Base-by-base conservation (phyloP, 2,888 invertebrate genomes). In the Pachymerium ferrugineum region DNA sequence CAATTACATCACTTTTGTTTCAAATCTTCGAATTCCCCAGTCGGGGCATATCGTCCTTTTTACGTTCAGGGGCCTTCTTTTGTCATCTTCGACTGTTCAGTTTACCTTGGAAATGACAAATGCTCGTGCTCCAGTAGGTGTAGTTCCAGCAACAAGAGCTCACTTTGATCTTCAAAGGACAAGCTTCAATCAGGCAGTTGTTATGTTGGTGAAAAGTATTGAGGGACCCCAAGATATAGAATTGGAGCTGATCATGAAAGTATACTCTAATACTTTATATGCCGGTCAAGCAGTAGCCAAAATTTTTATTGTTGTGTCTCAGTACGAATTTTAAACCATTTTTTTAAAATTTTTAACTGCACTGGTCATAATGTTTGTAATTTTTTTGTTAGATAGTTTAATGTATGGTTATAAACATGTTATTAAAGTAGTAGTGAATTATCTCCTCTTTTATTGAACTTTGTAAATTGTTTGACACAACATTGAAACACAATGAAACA, bases 1-100 rank as follows among this genome's bases (percentile, higher is more conserved):
- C 85, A 95, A 97, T 83, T 97, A 93, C 83, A 91, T 98, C 78
- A 92, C 95, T 0, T 89, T 98, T 79, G 92, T 93, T 0, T 91
- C 94, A 28, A 90, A 92, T 81, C 84, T 92, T 73, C 89, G 89
- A 72, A 86, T 94, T 42, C 89, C 91, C 3, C 78, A 85, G 0
- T 80, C 84, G 76, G 88, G 88, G 1, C 85, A 87, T 54, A 85
- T 90, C 38, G 91, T 92, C 73, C 85, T 97, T 8, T 97, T 97
- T 83, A 93, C 93, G 8, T 91, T 97, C 87, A 86, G 90, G 29
- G 94, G 94, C 0, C 93, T 93, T 0, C 84, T 86, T 38, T 89
- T 89, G 86, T 84, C 87, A 3, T 86, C 87, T 30, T 89, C 91
- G 1, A 86, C 86, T 31, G 89, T 91, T 74, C 88, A 89, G 75